These are phyloP conservation scores for Diprion similis DNA, from an alignment of 1,140 invertebrate genomes.

Conservation along the genomic window DNA sequence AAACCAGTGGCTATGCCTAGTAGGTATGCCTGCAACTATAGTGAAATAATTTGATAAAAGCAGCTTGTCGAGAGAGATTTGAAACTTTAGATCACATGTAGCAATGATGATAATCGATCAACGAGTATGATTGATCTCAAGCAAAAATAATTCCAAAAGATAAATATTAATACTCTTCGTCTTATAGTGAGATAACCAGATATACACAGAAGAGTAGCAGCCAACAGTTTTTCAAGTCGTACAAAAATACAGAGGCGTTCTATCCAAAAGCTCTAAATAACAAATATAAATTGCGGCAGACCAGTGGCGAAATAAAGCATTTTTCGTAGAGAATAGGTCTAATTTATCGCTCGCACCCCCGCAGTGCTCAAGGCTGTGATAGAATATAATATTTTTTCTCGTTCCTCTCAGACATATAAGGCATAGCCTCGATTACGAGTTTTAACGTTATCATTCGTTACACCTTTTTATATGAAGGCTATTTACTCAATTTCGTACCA, in stretches of 20 bases:
- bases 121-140: too few relatives aligned
- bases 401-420: background rate
- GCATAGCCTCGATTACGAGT: background rate
- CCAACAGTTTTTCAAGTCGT: background rate
- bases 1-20: too few relatives aligned
- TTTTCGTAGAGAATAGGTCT: background rate
- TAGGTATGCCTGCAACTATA: too few relatives aligned
- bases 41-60: too few relatives aligned
- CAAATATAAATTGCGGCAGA: constrained; percentile 3
- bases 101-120: too few relatives aligned
- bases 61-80: too few relatives aligned
- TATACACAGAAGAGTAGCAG: background rate
- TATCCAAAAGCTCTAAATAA: constrained; percentile 2
- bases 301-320: background rate
- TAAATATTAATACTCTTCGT: background rate
- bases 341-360: background rate
- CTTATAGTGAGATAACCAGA: background rate
- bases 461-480: background rate
- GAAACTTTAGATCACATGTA: too few relatives aligned
- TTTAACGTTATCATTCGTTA: background rate
- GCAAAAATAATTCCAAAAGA: too few relatives aligned
- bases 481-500: too few relatives aligned
- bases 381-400: background rate
- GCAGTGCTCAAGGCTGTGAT: background rate
- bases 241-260: background rate